Percentiles rank a stretch among this genome's conserved stretches.
Conservation (phyloP, 1,140 invertebrate species). For the Drosophila fuyamai region DNA sequence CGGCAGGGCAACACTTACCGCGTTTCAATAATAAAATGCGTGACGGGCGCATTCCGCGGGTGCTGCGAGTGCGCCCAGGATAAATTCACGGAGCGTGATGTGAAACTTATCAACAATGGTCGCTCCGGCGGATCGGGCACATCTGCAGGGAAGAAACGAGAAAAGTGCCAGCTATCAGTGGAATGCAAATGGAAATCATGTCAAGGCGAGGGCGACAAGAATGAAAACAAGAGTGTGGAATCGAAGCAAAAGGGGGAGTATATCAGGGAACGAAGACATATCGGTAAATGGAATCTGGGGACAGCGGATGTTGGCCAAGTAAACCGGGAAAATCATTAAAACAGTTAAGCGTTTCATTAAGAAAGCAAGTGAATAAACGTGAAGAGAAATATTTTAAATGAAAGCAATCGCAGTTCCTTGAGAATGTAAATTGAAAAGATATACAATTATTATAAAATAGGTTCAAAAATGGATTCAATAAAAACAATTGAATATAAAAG, state of each 20-base stretch:
- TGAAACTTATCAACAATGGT: slow-evolving; percentile 90
- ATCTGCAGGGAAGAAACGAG: slow-evolving; percentile 85
- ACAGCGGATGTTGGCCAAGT: slow-evolving; percentile 30
- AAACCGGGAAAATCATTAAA: slow-evolving; percentile 78
- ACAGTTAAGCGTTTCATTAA: slow-evolving; percentile 59
- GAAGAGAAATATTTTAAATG: slow-evolving; percentile 8
- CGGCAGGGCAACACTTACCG: slow-evolving; percentile 87
- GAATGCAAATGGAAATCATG: slow-evolving; percentile 70
- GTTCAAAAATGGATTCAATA: too few species aligned
- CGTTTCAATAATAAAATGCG: slow-evolving; percentile 90
- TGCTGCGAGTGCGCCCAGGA: slow-evolving; percentile 91
- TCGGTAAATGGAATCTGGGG: slow-evolving; percentile 57
- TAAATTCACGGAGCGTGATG: slow-evolving; percentile 90
- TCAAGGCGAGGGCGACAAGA: slow-evolving; percentile 46
- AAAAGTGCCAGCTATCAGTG: slow-evolving; percentile 63
- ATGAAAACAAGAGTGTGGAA: slow-evolving; percentile 40
- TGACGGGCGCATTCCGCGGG: slow-evolving; percentile 89
- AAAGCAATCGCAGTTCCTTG: neutral
- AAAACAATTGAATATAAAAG: too few species aligned
- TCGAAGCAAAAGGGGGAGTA: slow-evolving; percentile 10
- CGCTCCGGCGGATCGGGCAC: slow-evolving; percentile 90
- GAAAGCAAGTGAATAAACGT: slow-evolving; percentile 19
- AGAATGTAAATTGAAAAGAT: neutral
- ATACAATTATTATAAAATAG: too few species aligned
- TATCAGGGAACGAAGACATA: slow-evolving; percentile 41